Evolutionary conservation across 2,888 invertebrate species (phyloP), one percentile per base, ranked within the genome.

Genomic region (Xanthia icteritia): DNA sequence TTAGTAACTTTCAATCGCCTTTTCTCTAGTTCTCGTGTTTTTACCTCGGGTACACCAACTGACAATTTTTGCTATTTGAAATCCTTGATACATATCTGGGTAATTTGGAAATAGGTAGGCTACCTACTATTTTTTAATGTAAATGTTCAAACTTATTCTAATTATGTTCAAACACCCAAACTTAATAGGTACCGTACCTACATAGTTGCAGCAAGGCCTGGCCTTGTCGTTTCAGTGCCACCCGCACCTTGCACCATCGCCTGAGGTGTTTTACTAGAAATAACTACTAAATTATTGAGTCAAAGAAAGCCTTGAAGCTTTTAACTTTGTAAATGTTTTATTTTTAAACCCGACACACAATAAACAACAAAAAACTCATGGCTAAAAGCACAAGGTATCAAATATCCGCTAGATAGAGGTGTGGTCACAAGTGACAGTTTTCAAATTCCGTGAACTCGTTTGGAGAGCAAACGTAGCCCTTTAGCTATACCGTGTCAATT

Each of bases 361-460:
- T n/a, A 61, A 82, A 51, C 58, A 82, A 27, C 51, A 82, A 82
- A 54, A 78, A 79, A 76, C 67, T 79, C 82, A 82, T 58, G 82
- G 82, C 76, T 76, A 82, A 61, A 61, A 36, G 61, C 63, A 51
- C 66, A 71, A 83, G 83, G 69, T 77, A 77, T 69, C 77, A 64
- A 58, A 45, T 76, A 63, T 76, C 63, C 67, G 67, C 64, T 82
- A 82, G 42, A 48, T 39, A 51, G 51, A 54, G 27, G 82, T 76
- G 76, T 64, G 76, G 67, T 45, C 58, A 36, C 27, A 42, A 76
- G 48, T 64, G 67, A 68, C 67, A 60, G 36, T 67, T 76, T 76
- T 75, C 42, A 79, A 63, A 82, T 81, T 75, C 31, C 6, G 58
- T 13, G 58, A 64, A 54, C 51, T 54, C 23, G n/a, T 51, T 76